phyloP scores from a whole-genome alignment of 1,140 invertebrate genomes.

The Panagrolaimus sp. region DNA sequence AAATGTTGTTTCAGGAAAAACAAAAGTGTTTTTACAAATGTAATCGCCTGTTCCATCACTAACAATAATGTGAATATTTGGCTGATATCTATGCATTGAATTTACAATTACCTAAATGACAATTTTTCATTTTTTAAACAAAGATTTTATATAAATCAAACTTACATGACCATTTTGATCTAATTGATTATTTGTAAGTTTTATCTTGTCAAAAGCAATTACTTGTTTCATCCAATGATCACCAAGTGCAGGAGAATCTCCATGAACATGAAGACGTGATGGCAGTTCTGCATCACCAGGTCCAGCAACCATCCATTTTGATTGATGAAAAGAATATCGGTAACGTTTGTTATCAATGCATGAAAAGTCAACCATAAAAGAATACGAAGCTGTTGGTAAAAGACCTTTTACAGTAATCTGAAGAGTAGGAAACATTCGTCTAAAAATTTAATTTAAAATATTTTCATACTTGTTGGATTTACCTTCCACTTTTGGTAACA shows the following conservation, averaged over 20 bases:
- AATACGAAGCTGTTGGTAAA: constrained; percentile 79
- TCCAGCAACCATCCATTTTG: constrained; percentile 53
- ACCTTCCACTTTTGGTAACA: constrained; percentile 61
- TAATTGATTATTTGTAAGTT: constrained; percentile 96
- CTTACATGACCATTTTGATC: constrained; percentile 97
- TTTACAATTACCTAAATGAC: constrained; percentile 79
- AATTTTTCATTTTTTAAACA: neutral
- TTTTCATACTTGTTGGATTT: constrained; percentile 23
- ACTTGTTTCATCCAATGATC: constrained; percentile 96
- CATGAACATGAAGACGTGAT: constrained; percentile 89
- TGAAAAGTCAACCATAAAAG: constrained; percentile 93
- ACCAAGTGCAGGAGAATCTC: constrained; percentile 88
- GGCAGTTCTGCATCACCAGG: constrained; percentile 76
- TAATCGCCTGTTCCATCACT: constrained; percentile 73
- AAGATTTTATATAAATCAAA: constrained; percentile 50
- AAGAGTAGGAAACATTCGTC: constrained; percentile 95
- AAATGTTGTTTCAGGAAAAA: constrained; percentile 89
- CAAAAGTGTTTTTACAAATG: constrained; percentile 67
- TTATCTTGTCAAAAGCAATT: constrained; percentile 93
- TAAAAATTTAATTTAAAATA: constrained; percentile 44
- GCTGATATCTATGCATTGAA: constrained; percentile 97
- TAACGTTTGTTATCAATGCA: constrained; percentile 94
- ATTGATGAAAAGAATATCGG: constrained; percentile 93
- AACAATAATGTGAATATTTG: constrained; percentile 80
- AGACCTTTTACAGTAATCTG: constrained; percentile 77